phyloP scores from a whole-genome alignment of 2,113 vertebrate species.

The Oostethus manadensis region DNA sequence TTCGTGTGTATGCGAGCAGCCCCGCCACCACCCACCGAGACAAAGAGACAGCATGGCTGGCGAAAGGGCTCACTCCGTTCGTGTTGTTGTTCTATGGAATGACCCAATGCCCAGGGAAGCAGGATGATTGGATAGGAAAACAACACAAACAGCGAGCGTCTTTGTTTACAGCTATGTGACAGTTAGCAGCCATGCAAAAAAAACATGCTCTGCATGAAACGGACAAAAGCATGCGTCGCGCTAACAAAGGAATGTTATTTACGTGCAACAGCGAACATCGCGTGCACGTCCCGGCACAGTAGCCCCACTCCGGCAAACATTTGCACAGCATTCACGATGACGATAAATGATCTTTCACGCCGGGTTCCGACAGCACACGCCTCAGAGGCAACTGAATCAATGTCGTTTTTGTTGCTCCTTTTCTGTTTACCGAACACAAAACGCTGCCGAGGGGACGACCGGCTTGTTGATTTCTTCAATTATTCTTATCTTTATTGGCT shows the following conservation, averaged over 20 bases:
- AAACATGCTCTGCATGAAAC: slow-evolving; percentile 18
- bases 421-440: slow-evolving; percentile 17
- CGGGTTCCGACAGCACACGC: slow-evolving; percentile 14
- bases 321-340: slow-evolving; percentile 11
- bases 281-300: slow-evolving; percentile 10
- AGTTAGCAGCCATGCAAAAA: too few relatives aligned
- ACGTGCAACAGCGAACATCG: slow-evolving; percentile 3
- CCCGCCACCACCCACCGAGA: too few relatives aligned
- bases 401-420: slow-evolving; percentile 14
- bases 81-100: too few relatives aligned
- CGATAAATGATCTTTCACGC: slow-evolving; percentile 20
- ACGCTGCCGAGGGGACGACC: slow-evolving; percentile 14
- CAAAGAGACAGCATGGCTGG: too few relatives aligned
- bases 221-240: neutral
- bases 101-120: too few relatives aligned
- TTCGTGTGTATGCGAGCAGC: too few relatives aligned
- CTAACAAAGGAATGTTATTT: slow-evolving; percentile 5
- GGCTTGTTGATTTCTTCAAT: neutral
- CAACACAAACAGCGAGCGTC: neutral
- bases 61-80: too few relatives aligned
- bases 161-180: neutral
- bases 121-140: too few relatives aligned
- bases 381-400: slow-evolving; percentile 23
- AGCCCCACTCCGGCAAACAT: slow-evolving; percentile 17
- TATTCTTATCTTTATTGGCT: neutral